Evolutionary conservation across 2,888 invertebrate species (phyloP).

Genomic region (Hyalella azteca): DNA sequence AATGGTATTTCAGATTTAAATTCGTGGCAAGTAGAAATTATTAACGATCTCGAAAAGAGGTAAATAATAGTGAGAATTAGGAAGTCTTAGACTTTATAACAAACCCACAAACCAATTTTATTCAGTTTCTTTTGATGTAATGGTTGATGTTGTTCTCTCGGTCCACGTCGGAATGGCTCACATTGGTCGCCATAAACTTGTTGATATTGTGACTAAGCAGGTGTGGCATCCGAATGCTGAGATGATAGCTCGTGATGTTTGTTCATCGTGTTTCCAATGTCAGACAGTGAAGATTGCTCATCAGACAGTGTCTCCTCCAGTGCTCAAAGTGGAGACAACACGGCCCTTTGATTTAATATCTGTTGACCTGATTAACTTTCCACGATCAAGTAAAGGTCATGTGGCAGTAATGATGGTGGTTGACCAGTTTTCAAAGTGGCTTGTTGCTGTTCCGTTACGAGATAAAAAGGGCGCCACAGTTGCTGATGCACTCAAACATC

Average conservation of each 20-base stretch:
- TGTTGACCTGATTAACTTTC: conserved; percentile 9
- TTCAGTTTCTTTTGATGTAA: neutral
- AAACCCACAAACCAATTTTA: too few relatives aligned
- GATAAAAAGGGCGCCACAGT: conserved; percentile 13
- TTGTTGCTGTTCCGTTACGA: conserved; percentile 14
- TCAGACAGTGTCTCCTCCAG: neutral
- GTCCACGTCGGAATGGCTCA: conserved; percentile 29
- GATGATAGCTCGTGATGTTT: neutral
- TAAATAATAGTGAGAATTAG: too few relatives aligned
- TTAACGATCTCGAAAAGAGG: too few relatives aligned
- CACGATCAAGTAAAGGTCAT: neutral
- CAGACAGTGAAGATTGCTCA: neutral
- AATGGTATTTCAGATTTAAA: too few relatives aligned
- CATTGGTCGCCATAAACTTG: conserved; percentile 24
- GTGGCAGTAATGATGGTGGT: neutral
- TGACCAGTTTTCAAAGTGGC: conserved; percentile 39
- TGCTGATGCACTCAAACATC: neutral
- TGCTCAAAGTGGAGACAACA: conserved; percentile 2
- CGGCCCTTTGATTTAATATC: conserved; percentile 31
- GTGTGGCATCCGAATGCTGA: neutral
- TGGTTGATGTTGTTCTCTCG: neutral
- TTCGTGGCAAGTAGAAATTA: too few relatives aligned
- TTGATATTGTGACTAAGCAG: neutral
- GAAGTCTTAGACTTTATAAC: too few relatives aligned
- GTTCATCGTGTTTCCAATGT: conserved; percentile 9